phyloP scores from a whole-genome alignment of 2,888 invertebrate genomes.

The Ischnura elegans region DNA sequence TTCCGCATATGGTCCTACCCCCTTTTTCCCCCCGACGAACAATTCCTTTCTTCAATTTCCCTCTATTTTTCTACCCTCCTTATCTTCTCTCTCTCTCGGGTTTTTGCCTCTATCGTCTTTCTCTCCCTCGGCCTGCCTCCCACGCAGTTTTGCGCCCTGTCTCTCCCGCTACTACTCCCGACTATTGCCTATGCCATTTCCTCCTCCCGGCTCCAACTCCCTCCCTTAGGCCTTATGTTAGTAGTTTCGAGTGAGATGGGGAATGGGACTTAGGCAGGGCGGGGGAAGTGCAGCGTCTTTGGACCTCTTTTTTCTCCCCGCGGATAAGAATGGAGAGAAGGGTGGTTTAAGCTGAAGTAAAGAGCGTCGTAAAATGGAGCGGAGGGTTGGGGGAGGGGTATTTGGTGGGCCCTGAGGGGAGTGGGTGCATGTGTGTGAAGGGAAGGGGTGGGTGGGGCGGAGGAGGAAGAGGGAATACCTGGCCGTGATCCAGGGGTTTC shows the following conservation, averaged over 20 bases:
- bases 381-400: neutral
- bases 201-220: neutral
- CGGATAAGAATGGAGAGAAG: slow-evolving; percentile 40
- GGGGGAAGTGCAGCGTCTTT: neutral
- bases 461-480: slow-evolving; percentile 40
- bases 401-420: neutral
- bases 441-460: neutral
- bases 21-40: neutral
- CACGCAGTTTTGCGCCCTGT: neutral
- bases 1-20: neutral
- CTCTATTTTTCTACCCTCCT: neutral
- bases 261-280: neutral
- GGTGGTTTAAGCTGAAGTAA: slow-evolving; percentile 52
- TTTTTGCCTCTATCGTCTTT: no score
- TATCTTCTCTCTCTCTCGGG: no score
- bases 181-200: no score
- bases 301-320: neutral
- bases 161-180: neutral
- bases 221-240: neutral
- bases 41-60: neutral
- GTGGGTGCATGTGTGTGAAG: neutral
- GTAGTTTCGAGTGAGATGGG: neutral
- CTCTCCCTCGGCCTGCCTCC: no score
- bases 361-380: slow-evolving; percentile 37
- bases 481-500: slow-evolving; percentile 33